Evolutionary conservation across 2,888 invertebrate species (phyloP).

Genomic region (Melieria picta): DNA sequence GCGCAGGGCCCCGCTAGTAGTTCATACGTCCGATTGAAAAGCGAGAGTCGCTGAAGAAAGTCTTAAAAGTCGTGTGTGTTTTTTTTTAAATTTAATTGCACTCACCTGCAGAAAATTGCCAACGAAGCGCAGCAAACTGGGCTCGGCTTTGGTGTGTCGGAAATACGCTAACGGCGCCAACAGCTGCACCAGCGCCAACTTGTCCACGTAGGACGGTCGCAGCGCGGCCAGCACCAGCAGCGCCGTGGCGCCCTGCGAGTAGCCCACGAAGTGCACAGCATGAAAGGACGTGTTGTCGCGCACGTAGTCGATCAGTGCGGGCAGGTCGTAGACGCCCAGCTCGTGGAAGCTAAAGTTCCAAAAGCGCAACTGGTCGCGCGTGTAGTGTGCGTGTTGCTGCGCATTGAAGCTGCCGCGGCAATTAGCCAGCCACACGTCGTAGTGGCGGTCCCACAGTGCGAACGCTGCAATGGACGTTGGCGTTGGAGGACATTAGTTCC

Average conservation of each 20-base stretch:
- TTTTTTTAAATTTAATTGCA: no score
- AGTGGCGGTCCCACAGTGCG: slow-evolving; percentile 43
- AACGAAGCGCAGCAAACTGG: slow-evolving; percentile 55
- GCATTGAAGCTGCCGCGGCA: slow-evolving; percentile 69
- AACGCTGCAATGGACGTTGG: slow-evolving; percentile 29
- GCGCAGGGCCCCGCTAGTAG: no score
- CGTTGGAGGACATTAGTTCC: no score
- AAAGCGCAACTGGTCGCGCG: slow-evolving; percentile 44
- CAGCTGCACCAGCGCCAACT: slow-evolving; percentile 47
- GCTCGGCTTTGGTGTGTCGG: slow-evolving; percentile 59
- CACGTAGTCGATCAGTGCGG: slow-evolving; percentile 50
- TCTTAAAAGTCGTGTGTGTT: no score
- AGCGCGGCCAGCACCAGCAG: slow-evolving; percentile 39
- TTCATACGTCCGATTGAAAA: neutral
- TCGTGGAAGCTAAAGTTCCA: slow-evolving; percentile 80
- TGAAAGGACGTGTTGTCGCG: slow-evolving; percentile 38
- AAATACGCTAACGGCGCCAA: slow-evolving; percentile 59
- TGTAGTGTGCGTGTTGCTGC: slow-evolving; percentile 67
- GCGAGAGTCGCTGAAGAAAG: no score
- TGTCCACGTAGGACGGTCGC: slow-evolving; percentile 46
- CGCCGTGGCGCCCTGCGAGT: slow-evolving; percentile 52
- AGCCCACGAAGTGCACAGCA: slow-evolving; percentile 49
- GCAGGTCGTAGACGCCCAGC: slow-evolving; percentile 73
- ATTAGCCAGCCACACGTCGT: slow-evolving; percentile 71
- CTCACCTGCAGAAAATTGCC: neutral